Base-by-base conservation (phyloP, 35 echinoderm and acorn worm genomes). In the Ptychodera flava region DNA sequence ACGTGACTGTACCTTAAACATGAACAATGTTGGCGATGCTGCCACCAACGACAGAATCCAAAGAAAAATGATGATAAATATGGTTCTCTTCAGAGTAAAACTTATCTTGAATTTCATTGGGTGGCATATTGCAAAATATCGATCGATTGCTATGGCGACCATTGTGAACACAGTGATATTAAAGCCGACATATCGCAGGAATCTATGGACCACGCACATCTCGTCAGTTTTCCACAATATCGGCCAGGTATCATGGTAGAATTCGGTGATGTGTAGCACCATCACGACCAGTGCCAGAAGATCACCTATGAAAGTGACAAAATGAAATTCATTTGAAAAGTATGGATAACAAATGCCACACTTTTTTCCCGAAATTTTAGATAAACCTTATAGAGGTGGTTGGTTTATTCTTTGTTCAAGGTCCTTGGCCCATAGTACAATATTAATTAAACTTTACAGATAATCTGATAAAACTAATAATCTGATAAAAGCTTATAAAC, bases 1-100 rank as follows among this genome's bases (percentile, higher is more conserved):
- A n/a, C n/a, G n/a, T n/a, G n/a, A n/a, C n/a, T n/a, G n/a, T 79
- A 99, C 96, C 91, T 94, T 35, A 80, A 99, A 99, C 90, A 94
- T 99, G 28, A 94, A 89, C 30, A 85, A 81, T 1, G 84, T 86
- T 28, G 96, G 96, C 28, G 87, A 1, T 0, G 96, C 88, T 22
- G 93, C 84, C 16, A 85, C 1, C 10, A 88, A 29, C 16, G 96
- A 38, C 1, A 84, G 10, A 36, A 82, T 29, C 96, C 96, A 99
- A 15, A 94, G 28, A 76, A 83, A 82, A 53, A 85, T 30, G 6
- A 99, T 81, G 28, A 91, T 81, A 31, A 88, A 6, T 34, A 86
- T 92, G 1, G 96, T 99, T 38, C 96, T 80, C n/a, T 64, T 89
- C 6, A 81, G 28, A 1, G 92, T 94, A 64, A 92, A 94, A 31